Base-by-base conservation (phyloP, 2,888 invertebrate genomes). In the Lampropteryx suffumata region DNA sequence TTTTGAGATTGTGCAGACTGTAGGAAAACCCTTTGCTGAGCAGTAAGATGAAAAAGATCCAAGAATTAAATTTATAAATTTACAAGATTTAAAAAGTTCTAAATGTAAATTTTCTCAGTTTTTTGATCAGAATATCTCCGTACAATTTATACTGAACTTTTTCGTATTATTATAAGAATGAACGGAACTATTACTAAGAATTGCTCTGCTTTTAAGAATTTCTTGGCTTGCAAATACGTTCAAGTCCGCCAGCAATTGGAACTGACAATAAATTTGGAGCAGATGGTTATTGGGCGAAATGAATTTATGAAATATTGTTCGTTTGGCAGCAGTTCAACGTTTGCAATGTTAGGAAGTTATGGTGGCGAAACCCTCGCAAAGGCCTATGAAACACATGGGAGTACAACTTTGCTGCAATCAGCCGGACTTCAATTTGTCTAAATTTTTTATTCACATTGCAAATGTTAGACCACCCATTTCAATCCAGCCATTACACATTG, bases 321-420 rank as follows among this genome's bases (percentile, higher is more conserved):
- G 45, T 49, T 54, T 54, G 53, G 53, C 53, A 45, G 27, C n/a
- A 24, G 35, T 49, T 49, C 53, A 54, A 45, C 39, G 24, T 29
- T 10, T 50, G 42, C 30, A 36, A 13, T 45, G 14, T 35, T 12
- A 24, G 24, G 7, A 32, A 26, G 32, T 32, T 30, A 30, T 37
- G 24, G 37, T 30, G 34, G 21, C 7, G 12, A 1, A 30, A 30
- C 24, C 24, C 3, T 21, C 24, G 24, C 6, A 24, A 6, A 24
- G 3, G n/a, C n/a, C 9, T 10, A 34, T 34, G 17, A 14, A 32
- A 29, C 29, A 10, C n/a, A n/a, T n/a, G n/a, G n/a, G n/a, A n/a
- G n/a, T n/a, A n/a, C n/a, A n/a, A n/a, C n/a, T n/a, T n/a, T n/a
- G n/a, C n/a, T n/a, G n/a, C n/a, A n/a, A n/a, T n/a, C n/a, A n/a